These are phyloP conservation scores for Numenius arquata DNA, from an alignment of 2,113 vertebrate species.

Conservation along the genomic window DNA sequence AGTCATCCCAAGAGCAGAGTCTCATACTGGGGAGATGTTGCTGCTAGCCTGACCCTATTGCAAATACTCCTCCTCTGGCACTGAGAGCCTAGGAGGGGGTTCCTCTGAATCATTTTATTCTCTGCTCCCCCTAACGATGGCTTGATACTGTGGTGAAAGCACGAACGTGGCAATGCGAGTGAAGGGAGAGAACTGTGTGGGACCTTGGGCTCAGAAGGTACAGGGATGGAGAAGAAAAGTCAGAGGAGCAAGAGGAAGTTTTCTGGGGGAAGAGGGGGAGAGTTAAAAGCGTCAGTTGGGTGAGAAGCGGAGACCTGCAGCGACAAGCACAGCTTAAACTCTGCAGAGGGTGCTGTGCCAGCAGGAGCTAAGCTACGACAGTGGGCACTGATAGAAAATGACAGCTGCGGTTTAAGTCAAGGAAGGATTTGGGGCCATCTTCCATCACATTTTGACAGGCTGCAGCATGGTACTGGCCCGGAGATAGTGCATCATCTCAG, in stretches of 20 bases:
- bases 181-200: neutral
- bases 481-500: neutral
- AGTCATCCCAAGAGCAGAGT: neutral
- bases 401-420: conserved; percentile 51
- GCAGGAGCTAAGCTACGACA: conserved; percentile 26
- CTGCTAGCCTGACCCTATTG: neutral
- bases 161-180: neutral
- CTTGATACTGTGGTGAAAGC: neutral
- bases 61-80: neutral
- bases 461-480: neutral
- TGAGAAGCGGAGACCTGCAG: neutral
- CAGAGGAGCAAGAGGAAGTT: neutral
- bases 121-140: neutral
- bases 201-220: neutral
- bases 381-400: conserved; percentile 31
- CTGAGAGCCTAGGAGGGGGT: neutral
- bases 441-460: conserved; percentile 57
- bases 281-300: neutral
- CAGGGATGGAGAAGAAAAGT: neutral
- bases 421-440: conserved; percentile 48
- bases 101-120: neutral
- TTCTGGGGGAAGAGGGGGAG: neutral
- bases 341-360: conserved; percentile 20
- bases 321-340: neutral
- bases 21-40: neutral